Percentiles rank a stretch among this genome's conserved stretches.
phyloP scores from a whole-genome alignment of 2,113 vertebrate genomes.

The Odobenus rosmarus region DNA sequence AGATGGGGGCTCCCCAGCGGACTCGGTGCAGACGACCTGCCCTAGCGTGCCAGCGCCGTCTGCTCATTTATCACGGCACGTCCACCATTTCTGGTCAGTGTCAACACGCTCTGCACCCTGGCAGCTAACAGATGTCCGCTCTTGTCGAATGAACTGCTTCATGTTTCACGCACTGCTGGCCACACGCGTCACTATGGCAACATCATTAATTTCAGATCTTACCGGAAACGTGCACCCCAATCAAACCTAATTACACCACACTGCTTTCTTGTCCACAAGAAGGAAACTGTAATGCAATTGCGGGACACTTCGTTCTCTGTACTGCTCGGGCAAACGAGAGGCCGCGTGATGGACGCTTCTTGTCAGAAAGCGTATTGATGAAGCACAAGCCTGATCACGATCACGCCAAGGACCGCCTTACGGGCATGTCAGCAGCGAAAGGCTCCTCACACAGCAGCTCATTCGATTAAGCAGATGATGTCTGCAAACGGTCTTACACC shows the following conservation, averaged over 20 bases:
- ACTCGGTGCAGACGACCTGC: constrained; percentile 88
- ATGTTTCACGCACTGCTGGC: constrained; percentile 92
- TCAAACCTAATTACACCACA: constrained; percentile 98
- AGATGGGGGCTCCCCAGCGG: constrained; percentile 88
- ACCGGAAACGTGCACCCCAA: constrained; percentile 94
- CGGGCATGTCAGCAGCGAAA: constrained; percentile 91
- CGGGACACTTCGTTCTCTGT: constrained; percentile 93
- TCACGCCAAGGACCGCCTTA: constrained; percentile 92
- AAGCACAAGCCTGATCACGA: constrained; percentile 94
- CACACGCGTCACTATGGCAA: constrained; percentile 96
- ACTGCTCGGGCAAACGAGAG: constrained; percentile 89
- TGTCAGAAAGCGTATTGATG: constrained; percentile 96
- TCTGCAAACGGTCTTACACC: constrained; percentile 14
- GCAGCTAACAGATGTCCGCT: constrained; percentile 94
- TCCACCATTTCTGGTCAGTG: constrained; percentile 89
- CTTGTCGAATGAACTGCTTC: constrained; percentile 90
- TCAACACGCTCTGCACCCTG: constrained; percentile 89
- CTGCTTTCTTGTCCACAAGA: constrained; percentile 97
- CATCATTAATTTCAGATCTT: constrained; percentile 95
- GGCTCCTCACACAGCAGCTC: constrained; percentile 90
- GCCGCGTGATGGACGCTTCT: constrained; percentile 93
- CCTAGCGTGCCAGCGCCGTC: constrained; percentile 89
- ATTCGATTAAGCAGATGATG: constrained; percentile 79
- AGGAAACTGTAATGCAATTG: constrained; percentile 96
- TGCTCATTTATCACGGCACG: constrained; percentile 88